Evolutionary conservation across 2,888 invertebrate species (phyloP).

Genomic region (Zeuzera pyrina): DNA sequence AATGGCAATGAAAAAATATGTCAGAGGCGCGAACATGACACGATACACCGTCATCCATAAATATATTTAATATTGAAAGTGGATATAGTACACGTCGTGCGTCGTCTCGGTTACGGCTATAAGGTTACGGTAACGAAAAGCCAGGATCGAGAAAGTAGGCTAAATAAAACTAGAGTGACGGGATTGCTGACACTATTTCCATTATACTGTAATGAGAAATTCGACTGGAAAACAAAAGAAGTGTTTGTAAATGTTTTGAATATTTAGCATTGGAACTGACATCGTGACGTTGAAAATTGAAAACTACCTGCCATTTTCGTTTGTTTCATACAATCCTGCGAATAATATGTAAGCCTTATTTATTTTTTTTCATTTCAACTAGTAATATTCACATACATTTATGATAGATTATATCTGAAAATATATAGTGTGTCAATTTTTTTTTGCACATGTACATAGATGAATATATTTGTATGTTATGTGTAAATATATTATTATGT

Average conservation of each 20-base stretch:
- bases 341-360: neutral
- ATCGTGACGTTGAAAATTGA: no score
- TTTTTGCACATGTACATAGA: no score
- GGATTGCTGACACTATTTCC: neutral
- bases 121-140: constrained; percentile 36
- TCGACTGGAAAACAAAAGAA: no score
- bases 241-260: no score
- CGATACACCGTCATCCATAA: constrained; percentile 24
- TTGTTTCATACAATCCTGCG: neutral
- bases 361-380: neutral
- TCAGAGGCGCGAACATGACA: constrained; percentile 23
- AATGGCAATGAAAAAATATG: constrained; percentile 24
- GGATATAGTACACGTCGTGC: no score
- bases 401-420: neutral
- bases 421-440: no score
- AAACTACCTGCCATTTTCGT: no score
- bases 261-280: no score
- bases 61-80: no score
- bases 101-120: constrained; percentile 25
- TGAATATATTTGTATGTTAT: no score
- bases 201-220: no score
- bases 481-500: no score
- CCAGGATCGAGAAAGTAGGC: constrained; percentile 35
- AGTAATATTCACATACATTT: neutral
- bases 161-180: constrained; percentile 28